Conservation (phyloP, 30 jellyfish, hydroid and myxozoan genomes). For the Phacellophora camtschatica region DNA sequence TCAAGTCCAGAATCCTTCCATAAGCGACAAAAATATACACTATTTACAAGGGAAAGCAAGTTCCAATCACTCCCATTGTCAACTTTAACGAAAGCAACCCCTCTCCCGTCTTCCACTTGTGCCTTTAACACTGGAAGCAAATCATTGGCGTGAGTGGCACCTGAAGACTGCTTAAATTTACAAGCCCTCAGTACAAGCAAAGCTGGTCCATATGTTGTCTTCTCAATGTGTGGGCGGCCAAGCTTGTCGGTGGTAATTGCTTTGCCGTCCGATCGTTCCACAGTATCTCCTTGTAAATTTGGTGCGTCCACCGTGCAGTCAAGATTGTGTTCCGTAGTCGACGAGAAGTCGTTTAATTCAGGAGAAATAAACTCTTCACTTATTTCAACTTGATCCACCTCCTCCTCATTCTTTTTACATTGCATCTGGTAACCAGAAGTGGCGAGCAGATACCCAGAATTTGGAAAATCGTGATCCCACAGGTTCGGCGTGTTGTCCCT, state of each 20-base stretch:
- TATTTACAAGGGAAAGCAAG: not conserved
- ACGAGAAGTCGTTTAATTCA: too few relatives aligned
- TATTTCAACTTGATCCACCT: not conserved
- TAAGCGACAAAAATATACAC: not conserved
- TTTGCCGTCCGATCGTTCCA: too few relatives aligned
- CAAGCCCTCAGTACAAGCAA: not conserved
- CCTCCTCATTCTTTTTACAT: not conserved
- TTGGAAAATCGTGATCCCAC: slow-evolving; percentile 4
- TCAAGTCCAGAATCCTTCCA: not conserved
- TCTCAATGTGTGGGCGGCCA: not conserved
- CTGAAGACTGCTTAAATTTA: slow-evolving; percentile 1
- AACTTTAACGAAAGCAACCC: not conserved
- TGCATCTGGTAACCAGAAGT: slow-evolving; percentile 4
- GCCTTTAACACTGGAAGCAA: not conserved
- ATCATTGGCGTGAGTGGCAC: slow-evolving; percentile 2
- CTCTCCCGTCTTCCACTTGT: not conserved
- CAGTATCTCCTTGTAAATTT: too few relatives aligned
- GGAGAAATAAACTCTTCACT: not conserved
- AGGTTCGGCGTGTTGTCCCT: not conserved
- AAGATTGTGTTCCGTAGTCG: not conserved
- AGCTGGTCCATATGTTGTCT: slow-evolving; percentile 14
- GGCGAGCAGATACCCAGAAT: not conserved
- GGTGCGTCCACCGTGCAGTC: too few relatives aligned
- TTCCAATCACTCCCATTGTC: slow-evolving; percentile 4
- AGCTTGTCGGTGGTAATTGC: not conserved